Evolutionary conservation across 2,888 invertebrate genomes (phyloP), one percentile per base, ranked within the genome.

Genomic region (Scaptomyza polygonia): DNA sequence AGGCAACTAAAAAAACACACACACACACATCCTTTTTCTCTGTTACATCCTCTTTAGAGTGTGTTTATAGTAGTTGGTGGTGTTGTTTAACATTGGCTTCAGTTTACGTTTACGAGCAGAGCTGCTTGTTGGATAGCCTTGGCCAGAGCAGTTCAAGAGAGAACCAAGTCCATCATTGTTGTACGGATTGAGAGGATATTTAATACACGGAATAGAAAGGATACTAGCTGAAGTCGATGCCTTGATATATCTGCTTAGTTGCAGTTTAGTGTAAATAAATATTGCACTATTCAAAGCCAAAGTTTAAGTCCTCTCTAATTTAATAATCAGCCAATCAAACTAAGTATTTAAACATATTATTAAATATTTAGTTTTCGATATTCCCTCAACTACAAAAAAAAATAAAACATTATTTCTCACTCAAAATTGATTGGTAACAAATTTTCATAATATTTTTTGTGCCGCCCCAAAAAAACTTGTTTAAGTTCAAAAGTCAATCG

Each of bases 401-500:
- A 45, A n/a, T n/a, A n/a, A n/a, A n/a, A n/a, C n/a, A n/a, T n/a
- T 54, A 58, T 52, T 56, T 62, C 39, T 18, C 18, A 39, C 21
- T 29, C 16, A 44, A n/a, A n/a, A n/a, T n/a, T n/a, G n/a, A n/a
- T n/a, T n/a, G n/a, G n/a, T n/a, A n/a, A 14, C 29, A 56, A 53
- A 32, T 32, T 39, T n/a, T n/a, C n/a, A n/a, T n/a, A n/a, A 16
- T 1, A 1, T 7, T 7, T 7, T 51, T 68, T 36, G 4, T 21
- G 18, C 57, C 48, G 55, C 40, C 55, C 43, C 27, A 6, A 53
- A 69, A 34, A 53, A 69, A 70, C 47, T 47, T 59, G 61, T 32
- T 4, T 51, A 59, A 62, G 81, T 66, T 79, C 67, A 83, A 77
- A 79, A 65, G 83, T 79, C 77, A 83, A 77, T 71, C 49, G 55